phyloP scores from a whole-genome alignment of 2,888 invertebrate genomes.

The Trichopoda pennipes region DNA sequence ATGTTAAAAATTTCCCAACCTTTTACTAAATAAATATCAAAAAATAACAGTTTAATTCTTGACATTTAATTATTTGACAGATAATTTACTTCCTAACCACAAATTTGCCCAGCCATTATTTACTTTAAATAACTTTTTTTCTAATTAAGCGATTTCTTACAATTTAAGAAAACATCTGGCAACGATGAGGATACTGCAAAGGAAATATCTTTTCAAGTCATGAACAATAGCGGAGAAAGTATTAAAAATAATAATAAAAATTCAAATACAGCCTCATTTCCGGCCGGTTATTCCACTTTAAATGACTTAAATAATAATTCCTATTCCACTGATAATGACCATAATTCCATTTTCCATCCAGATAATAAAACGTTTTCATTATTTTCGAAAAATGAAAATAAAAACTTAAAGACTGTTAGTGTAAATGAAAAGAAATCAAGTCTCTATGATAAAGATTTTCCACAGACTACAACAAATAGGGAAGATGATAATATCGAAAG shows the following conservation, averaged over 20 bases:
- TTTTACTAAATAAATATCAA: too few species aligned
- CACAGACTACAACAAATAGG: constrained; percentile 59
- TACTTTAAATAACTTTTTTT: not conserved
- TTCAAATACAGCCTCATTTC: constrained; percentile 29
- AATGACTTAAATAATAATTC: constrained; percentile 63
- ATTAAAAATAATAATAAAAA: constrained; percentile 55
- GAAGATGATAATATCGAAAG: constrained; percentile 74
- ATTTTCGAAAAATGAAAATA: constrained; percentile 24
- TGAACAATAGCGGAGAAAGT: constrained; percentile 36
- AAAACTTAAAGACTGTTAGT: constrained; percentile 52
- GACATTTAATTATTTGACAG: too few species aligned
- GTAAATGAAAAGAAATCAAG: constrained; percentile 62
- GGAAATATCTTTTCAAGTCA: constrained; percentile 34
- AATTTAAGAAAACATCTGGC: constrained; percentile 21
- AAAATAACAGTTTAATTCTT: too few species aligned
- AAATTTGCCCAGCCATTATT: too few species aligned
- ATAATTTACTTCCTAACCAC: too few species aligned
- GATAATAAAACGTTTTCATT: constrained; percentile 64
- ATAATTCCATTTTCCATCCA: constrained; percentile 77
- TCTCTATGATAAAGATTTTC: constrained; percentile 71
- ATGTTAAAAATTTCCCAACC: too few species aligned
- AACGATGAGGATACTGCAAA: constrained; percentile 6
- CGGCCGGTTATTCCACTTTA: constrained; percentile 28
- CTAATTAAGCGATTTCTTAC: not conserved
- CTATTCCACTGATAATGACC: constrained; percentile 76